Conservation (phyloP, 1,140 invertebrate genomes). For the Hypsibius dujardini region DNA sequence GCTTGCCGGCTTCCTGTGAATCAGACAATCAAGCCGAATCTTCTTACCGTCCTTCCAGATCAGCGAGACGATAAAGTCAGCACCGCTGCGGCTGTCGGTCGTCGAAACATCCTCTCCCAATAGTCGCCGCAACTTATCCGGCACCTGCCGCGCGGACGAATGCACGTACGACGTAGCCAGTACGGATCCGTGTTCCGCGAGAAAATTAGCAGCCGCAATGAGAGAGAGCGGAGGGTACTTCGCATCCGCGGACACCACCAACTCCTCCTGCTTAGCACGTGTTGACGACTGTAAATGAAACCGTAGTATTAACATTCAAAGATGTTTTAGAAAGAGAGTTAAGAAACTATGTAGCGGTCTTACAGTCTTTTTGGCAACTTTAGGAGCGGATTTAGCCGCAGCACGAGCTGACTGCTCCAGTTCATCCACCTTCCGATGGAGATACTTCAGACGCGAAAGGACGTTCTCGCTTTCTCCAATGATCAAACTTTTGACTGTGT, state of each 20-base stretch:
- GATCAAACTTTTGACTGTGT: no score
- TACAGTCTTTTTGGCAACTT: background rate
- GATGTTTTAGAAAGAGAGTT: background rate
- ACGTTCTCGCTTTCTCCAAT: background rate
- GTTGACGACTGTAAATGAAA: background rate
- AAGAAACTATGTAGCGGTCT: background rate
- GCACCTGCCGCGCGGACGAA: background rate
- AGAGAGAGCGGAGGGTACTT: background rate
- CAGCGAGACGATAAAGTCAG: background rate
- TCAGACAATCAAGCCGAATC: no score
- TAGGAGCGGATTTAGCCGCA: background rate
- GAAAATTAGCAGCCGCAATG: background rate
- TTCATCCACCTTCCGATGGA: background rate
- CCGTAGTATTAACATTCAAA: background rate
- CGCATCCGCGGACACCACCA: slow-evolving; percentile 1
- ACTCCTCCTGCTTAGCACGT: background rate
- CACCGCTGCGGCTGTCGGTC: background rate
- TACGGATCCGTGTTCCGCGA: background rate
- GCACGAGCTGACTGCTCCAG: background rate
- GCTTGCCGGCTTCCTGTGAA: no score
- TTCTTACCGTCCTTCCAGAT: slow-evolving; percentile 2
- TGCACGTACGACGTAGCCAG: background rate
- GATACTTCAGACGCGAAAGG: background rate
- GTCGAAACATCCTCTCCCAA: background rate
- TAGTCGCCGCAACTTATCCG: background rate